Base-by-base conservation (phyloP, 2,797 vertebrate species). In the Schizothorax lantsangensis region DNA sequence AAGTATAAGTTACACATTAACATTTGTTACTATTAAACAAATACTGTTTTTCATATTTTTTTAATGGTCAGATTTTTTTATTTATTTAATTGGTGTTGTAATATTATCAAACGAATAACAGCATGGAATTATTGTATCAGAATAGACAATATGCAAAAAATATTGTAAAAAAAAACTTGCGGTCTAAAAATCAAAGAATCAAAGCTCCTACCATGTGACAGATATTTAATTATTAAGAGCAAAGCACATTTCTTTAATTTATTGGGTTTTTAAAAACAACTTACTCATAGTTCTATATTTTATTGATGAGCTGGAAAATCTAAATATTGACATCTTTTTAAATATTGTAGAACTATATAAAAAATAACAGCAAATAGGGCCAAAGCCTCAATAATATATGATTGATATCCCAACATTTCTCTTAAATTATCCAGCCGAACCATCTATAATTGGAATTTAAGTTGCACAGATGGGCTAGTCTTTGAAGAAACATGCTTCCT, bases 381-480 rank as follows among this genome's bases (percentile, higher is more conserved):
- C 21, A 64, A 33, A 38, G 15, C 23, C 83, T 77, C 21, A 49
- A 84, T 66, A 66, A 52, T 75, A 38, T 1, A 38, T 66, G 59
- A 85, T 59, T 79, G 77, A 79, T 59, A 72, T 71, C 49, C 12
- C 49, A 45, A 33, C 69, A 72, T 79, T 71, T 79, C 6, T 47
- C 49, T 85, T 59, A 71, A 85, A 45, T 79, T 30, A 45, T 79
- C 33, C 49, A 71, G 64, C 75, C 12, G 8, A 45, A 78, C 9
- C 12, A 17, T 71, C 33, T 79, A 79, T 79, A 85, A 79, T 85
- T 85, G 64, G 64, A 71, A 59, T 72, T 57, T 85, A 45, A 71
- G 75, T 59, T 79, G 75, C 49, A 59, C 84, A 85, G 77, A 72
- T 85, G 84, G 75, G 38, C 49, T 71, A 36, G 36, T 57, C 49